A percentile compares a stretch with the other conserved stretches of the same genome.
Evolutionary conservation across 2,113 vertebrate genomes (phyloP).

Genomic region (Fregetta grallaria): DNA sequence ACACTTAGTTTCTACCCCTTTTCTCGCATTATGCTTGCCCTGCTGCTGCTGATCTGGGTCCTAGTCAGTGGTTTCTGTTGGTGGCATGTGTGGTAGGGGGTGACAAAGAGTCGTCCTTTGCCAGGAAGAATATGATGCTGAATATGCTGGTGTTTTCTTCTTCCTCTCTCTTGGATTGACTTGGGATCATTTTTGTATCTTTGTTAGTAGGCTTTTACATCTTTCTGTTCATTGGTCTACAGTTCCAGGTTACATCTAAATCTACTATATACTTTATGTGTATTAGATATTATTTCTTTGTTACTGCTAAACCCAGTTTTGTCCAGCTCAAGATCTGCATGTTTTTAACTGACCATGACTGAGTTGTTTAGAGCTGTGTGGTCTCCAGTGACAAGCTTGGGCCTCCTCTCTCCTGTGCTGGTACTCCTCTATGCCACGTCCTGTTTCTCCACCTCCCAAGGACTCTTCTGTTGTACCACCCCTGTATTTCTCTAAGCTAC

Average conservation of each 20-base stretch:
- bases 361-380: not conserved
- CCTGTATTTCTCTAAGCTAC: accelerated
- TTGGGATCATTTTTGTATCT: not conserved
- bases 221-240: not conserved
- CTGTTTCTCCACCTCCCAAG: not conserved
- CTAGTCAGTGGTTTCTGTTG: not conserved
- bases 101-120: not conserved
- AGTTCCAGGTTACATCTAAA: not conserved
- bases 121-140: not conserved
- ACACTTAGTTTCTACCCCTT: not conserved
- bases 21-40: not conserved
- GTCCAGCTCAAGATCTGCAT: not conserved
- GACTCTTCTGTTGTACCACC: not conserved
- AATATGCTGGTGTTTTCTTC: not conserved
- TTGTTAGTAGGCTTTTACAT: not conserved
- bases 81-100: not conserved
- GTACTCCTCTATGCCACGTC: not conserved
- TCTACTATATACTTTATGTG: not conserved
- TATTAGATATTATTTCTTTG: not conserved
- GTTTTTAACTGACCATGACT: not conserved
- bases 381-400: not conserved
- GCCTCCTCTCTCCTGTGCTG: not conserved
- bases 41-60: not conserved
- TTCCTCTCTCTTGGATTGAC: not conserved
- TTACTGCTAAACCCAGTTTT: not conserved